phyloP scores from a whole-genome alignment of 2,113 vertebrate species.

The Psephotus haematonotus region DNA sequence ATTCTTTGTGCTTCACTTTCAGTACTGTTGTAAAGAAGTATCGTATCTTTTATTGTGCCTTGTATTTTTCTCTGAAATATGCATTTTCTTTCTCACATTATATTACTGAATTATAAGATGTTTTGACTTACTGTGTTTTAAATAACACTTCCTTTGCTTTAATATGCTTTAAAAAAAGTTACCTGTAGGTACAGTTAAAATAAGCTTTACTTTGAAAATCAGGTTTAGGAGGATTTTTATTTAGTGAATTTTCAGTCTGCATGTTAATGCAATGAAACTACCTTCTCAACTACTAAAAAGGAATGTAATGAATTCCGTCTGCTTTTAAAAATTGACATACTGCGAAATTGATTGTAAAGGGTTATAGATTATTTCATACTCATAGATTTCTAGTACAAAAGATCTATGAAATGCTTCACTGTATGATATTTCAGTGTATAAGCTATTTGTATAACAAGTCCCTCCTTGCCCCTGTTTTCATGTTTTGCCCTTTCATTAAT shows the following conservation, averaged over 20 bases:
- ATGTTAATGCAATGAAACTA: not conserved
- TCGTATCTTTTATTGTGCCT: not conserved
- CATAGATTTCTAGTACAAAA: not conserved
- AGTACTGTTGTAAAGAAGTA: not conserved
- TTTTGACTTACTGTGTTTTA: not conserved
- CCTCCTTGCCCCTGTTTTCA: not conserved
- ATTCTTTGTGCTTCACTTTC: not conserved
- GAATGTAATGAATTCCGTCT: not conserved
- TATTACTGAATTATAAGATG: not conserved
- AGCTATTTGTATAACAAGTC: not conserved
- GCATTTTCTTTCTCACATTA: not conserved
- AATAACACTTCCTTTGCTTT: not conserved
- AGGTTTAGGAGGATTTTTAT: not conserved
- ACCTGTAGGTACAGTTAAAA: not conserved
- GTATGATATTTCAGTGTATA: not conserved
- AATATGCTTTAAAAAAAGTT: not conserved
- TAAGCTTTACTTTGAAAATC: not conserved
- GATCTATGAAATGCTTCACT: not conserved
- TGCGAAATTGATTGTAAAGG: not conserved
- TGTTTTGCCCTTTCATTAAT: not conserved
- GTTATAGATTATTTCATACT: not conserved
- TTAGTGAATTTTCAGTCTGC: not conserved
- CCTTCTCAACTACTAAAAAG: not conserved
- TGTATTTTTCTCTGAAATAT: not conserved
- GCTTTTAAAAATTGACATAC: not conserved